Conservation (phyloP, 2,113 vertebrate species). For the Blennius ocellaris region DNA sequence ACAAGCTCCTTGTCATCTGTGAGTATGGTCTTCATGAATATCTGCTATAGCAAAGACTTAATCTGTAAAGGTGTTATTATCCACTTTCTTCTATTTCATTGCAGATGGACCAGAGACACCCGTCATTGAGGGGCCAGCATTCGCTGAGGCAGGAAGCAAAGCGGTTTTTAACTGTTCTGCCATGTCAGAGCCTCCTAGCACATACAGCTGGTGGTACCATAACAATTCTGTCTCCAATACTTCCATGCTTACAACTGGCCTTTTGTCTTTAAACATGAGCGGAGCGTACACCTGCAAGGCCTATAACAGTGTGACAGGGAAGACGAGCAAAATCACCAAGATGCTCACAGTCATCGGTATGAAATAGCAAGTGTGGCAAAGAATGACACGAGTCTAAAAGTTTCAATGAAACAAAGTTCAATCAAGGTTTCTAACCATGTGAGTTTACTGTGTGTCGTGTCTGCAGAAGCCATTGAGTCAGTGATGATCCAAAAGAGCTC, state of each 20-base stretch:
- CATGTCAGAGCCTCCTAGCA: constrained; percentile 59
- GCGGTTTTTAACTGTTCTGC: constrained; percentile 65
- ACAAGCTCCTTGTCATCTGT: constrained; percentile 74
- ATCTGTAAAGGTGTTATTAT: background rate
- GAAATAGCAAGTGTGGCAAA: background rate
- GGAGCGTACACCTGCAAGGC: constrained; percentile 76
- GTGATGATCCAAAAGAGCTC: constrained; percentile 48
- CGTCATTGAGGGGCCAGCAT: constrained; percentile 43
- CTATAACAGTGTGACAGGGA: constrained; percentile 67
- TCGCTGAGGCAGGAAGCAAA: constrained; percentile 30
- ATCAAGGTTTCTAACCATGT: background rate
- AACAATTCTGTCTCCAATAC: constrained; percentile 28
- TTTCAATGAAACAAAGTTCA: background rate
- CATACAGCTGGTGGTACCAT: constrained; percentile 72
- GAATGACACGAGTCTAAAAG: background rate
- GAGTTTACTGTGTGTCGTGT: constrained; percentile 15
- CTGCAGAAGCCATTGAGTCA: constrained; percentile 62
- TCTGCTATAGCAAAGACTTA: too few species aligned
- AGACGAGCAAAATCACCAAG: constrained; percentile 42
- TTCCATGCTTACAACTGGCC: constrained; percentile 18
- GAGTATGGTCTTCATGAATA: constrained; percentile 53
- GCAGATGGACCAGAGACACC: constrained; percentile 53
- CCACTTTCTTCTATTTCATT: constrained; percentile 11
- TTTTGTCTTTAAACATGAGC: constrained; percentile 59
- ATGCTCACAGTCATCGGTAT: constrained; percentile 71